A percentile compares a stretch with the other conserved stretches of the same genome.
Evolutionary conservation across 2,888 invertebrate species (phyloP).

Genomic region (Cryptus armator): DNA sequence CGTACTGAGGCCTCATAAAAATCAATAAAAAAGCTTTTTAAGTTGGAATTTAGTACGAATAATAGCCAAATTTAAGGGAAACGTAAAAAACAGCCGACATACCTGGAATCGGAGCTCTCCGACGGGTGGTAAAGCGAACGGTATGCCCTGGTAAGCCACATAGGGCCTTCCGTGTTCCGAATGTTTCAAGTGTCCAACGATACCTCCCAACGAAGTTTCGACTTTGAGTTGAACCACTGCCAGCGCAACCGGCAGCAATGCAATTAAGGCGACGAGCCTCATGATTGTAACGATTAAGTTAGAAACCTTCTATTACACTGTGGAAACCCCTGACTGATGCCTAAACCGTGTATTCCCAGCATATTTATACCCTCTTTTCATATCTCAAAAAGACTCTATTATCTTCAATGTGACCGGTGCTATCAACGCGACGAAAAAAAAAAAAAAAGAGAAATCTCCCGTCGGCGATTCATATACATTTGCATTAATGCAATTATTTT

Average conservation of each 20-base stretch:
- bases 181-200: slow-evolving; percentile 76
- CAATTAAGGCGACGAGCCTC: slow-evolving; percentile 64
- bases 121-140: slow-evolving; percentile 79
- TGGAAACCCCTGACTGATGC: background rate
- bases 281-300: slow-evolving; percentile 25
- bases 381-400: background rate
- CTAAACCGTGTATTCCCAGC: background rate
- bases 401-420: background rate
- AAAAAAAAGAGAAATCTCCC: slow-evolving; percentile 6
- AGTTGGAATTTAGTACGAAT: too few relatives aligned
- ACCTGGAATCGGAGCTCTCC: slow-evolving; percentile 80
- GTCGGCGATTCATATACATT: too few relatives aligned
- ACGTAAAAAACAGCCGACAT: background rate
- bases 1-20: too few relatives aligned
- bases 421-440: background rate
- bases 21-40: too few relatives aligned
- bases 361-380: background rate
- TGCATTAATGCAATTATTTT: too few relatives aligned
- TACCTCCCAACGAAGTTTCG: slow-evolving; percentile 75
- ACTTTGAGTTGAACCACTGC: slow-evolving; percentile 72
- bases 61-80: background rate
- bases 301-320: background rate
- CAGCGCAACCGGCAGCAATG: slow-evolving; percentile 65
- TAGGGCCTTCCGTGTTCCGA: slow-evolving; percentile 76
- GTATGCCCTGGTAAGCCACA: slow-evolving; percentile 80